Base-by-base conservation (phyloP, 92 coral and sea anemone genomes). In the Meandrina meandrites region DNA sequence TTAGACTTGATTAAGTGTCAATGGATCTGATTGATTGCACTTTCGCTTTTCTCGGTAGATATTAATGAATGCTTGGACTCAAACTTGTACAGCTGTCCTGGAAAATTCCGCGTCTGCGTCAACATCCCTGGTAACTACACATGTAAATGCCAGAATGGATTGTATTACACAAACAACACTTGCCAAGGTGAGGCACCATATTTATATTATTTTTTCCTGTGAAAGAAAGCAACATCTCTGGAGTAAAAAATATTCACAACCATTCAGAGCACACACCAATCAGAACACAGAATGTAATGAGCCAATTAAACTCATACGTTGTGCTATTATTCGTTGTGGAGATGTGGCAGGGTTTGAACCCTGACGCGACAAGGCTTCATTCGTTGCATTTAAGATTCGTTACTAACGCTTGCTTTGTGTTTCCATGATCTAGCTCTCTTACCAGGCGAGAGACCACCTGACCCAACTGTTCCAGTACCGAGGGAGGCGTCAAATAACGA, bases 181-280 rank as follows among this genome's bases (percentile, higher is more conserved):
- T 86, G 89, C 21, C 50, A 13, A 78, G 89, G 89, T 86, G 73
- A 48, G 75, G n/a, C n/a, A n/a, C n/a, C n/a, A n/a, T n/a, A n/a
- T n/a, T n/a, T n/a, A n/a, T n/a, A n/a, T n/a, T n/a, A n/a, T n/a
- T n/a, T n/a, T n/a, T n/a, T n/a, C n/a, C n/a, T n/a, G n/a, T n/a
- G n/a, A n/a, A n/a, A 40, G 45, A 40, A 40, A 2, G 6, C 45
- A 40, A 40, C 45, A 40, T 40, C 6, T 40, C 45, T 40, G 2
- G 6, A 40, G 45, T 40, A 40, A 40, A 40, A 40, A n/a, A n/a
- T n/a, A n/a, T n/a, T n/a, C n/a, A n/a, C n/a, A n/a, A n/a, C n/a
- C n/a, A n/a, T n/a, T n/a, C n/a, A n/a, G n/a, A n/a, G n/a, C n/a
- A n/a, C n/a, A n/a, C n/a, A n/a, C n/a, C n/a, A n/a, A n/a, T n/a